Conservation (phyloP, 2,113 vertebrate species). For the Gulo gulo region DNA sequence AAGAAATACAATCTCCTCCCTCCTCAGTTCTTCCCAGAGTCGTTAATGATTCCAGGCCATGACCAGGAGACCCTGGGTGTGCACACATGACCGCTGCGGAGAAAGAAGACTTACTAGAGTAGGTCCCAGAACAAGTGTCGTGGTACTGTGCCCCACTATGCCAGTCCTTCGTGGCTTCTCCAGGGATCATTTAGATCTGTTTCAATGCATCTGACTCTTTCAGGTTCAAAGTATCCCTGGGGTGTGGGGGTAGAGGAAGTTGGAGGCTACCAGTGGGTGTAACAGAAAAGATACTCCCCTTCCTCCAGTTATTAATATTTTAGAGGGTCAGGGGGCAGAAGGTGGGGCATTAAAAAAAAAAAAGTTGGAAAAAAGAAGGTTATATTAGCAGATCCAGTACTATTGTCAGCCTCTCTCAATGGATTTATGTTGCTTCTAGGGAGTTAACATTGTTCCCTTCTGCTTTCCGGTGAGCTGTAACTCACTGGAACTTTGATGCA, state of each 20-base stretch:
- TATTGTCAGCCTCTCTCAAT: neutral
- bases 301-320: neutral
- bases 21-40: neutral
- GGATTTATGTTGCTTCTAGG: neutral
- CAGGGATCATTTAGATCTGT: neutral
- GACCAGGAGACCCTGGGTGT: neutral
- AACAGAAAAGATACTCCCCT: neutral
- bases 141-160: neutral
- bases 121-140: neutral
- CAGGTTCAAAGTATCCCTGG: neutral
- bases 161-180: neutral
- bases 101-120: neutral
- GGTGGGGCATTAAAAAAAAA: neutral
- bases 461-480: neutral
- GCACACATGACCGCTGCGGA: neutral
- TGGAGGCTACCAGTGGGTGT: neutral
- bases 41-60: neutral
- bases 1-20: neutral
- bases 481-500: neutral
- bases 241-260: neutral
- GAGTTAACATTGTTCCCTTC: neutral
- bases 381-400: neutral
- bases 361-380: neutral
- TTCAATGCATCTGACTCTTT: neutral
- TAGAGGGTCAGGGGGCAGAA: neutral